Evolutionary conservation across 2,888 invertebrate genomes (phyloP), one percentile per base, ranked within the genome.

Genomic region (Cryptocephalus moraei): DNA sequence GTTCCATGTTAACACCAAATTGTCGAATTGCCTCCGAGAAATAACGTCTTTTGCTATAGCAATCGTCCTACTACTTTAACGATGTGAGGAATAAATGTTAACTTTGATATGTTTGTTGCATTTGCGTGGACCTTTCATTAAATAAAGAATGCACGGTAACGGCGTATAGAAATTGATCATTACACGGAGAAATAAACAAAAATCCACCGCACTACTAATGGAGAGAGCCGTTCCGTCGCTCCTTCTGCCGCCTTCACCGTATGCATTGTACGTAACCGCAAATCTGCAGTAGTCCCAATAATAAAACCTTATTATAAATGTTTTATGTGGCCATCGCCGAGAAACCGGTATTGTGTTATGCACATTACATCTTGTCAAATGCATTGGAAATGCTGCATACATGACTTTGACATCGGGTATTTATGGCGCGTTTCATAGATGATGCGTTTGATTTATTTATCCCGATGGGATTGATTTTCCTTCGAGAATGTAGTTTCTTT

Each of bases 351-450:
- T 54, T 59, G 58, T 58, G 55, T 55, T 53, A 58, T 58, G 53
- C 55, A 59, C 57, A 56, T 55, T 56, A 59, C 54, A 59, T 61
- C 61, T 58, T 61, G 61, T 62, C 60, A 61, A 62, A 57, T 57
- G 56, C 55, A 58, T 53, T 57, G 57, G 56, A 58, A 59, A 56
- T 58, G 51, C 56, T 52, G 56, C 56, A 57, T 60, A 58, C 57
- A 60, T 57, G 53, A 55, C 56, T 60, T 60, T 51, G 36, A 41
- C 49, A 43, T 60, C 55, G 52, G 14, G 39, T 41, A 56, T 56
- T 14, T 44, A 39, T 40, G 8, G 41, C 31, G 12, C 56, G 12
- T 36, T 36, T 36, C 36, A 66, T 64, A 41, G 44, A 47, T 49
- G 49, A 46, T 46, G 45, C 49, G 43, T 40, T 33, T 48, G 50